Evolutionary conservation across 2,113 vertebrate genomes (phyloP).

Genomic region (Candoia aspera): DNA sequence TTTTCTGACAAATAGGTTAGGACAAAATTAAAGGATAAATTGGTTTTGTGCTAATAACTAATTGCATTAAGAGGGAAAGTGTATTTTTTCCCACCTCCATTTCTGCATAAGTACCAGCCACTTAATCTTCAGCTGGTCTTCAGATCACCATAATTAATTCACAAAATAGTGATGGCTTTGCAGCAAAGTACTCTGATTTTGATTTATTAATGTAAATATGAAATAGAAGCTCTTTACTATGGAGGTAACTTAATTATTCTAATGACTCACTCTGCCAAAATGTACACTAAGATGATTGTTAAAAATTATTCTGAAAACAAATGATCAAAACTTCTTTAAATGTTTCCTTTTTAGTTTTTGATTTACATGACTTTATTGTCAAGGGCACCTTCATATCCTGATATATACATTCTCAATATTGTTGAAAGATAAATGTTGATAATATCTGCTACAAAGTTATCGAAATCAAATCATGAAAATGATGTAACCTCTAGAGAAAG

Average conservation of each 20-base stretch:
- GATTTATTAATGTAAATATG: constrained; percentile 59
- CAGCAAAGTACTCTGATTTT: constrained; percentile 60
- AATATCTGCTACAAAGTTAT: constrained; percentile 17
- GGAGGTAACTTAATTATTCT: constrained; percentile 48
- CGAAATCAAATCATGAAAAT: constrained; percentile 27
- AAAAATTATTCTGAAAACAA: constrained; percentile 20
- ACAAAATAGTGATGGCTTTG: constrained; percentile 54
- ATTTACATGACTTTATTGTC: constrained; percentile 41
- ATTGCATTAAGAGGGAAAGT: constrained; percentile 31
- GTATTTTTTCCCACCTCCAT: background rate
- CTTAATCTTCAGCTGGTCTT: constrained; percentile 67
- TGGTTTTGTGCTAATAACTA: constrained; percentile 27
- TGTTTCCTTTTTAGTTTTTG: constrained; percentile 41
- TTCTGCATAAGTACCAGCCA: constrained; percentile 57
- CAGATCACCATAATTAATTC: constrained; percentile 63
- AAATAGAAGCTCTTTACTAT: constrained; percentile 59
- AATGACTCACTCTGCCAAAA: constrained; percentile 38
- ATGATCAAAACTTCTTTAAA: constrained; percentile 42
- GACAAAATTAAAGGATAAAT: constrained; percentile 25
- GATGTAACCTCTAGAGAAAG: constrained; percentile 26
- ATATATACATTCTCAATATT: constrained; percentile 31
- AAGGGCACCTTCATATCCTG: constrained; percentile 29
- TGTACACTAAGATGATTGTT: constrained; percentile 18
- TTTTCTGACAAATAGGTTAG: constrained; percentile 49
- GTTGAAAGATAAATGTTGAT: constrained; percentile 42